phyloP scores from a whole-genome alignment of 2,888 invertebrate genomes.

The Hirtodrosophila alboralis region DNA sequence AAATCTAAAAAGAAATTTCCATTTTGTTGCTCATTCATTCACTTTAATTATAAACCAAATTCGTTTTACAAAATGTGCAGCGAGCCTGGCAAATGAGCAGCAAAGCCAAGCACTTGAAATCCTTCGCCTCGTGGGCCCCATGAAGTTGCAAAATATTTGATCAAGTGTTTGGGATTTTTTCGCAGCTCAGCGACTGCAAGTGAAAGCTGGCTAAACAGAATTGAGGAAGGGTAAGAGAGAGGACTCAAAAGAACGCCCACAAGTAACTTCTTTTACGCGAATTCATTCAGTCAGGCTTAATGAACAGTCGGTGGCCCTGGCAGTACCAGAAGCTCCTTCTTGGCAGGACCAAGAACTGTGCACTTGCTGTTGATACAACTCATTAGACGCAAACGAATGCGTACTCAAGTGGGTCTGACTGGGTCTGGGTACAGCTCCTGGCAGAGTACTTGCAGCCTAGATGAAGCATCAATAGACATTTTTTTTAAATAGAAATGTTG shows the following conservation, averaged over 20 bases:
- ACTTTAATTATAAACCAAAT: slow-evolving; percentile 79
- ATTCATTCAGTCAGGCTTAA: slow-evolving; percentile 82
- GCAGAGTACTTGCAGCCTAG: slow-evolving; percentile 7
- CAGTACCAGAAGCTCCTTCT: slow-evolving; percentile 36
- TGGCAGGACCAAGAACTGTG: slow-evolving; percentile 27
- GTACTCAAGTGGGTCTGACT: slow-evolving; percentile 70
- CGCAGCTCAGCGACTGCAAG: slow-evolving; percentile 53
- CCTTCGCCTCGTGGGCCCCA: slow-evolving; percentile 62
- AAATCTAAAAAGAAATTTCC: slow-evolving; percentile 57
- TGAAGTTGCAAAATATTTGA: slow-evolving; percentile 81
- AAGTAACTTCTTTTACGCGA: slow-evolving; percentile 81
- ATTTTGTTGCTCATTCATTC: slow-evolving; percentile 77
- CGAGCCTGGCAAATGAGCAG: slow-evolving; percentile 65
- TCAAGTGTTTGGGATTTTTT: slow-evolving; percentile 71
- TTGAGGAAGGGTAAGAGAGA: not conserved
- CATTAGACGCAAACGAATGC: slow-evolving; percentile 82
- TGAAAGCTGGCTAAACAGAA: slow-evolving; percentile 56
- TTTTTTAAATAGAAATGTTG: not conserved
- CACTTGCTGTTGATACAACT: slow-evolving; percentile 81
- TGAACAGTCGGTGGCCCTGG: slow-evolving; percentile 72
- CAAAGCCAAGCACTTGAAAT: slow-evolving; percentile 59
- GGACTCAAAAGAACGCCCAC: slow-evolving; percentile 35
- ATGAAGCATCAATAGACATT: slow-evolving; percentile 8
- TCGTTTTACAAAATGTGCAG: slow-evolving; percentile 60
- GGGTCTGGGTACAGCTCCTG: slow-evolving; percentile 10